A percentile compares a stretch with the other conserved stretches of the same genome.
These are phyloP conservation scores for Branchellion lobata DNA, from an alignment of 2,888 invertebrate species.

Conservation along the genomic window DNA sequence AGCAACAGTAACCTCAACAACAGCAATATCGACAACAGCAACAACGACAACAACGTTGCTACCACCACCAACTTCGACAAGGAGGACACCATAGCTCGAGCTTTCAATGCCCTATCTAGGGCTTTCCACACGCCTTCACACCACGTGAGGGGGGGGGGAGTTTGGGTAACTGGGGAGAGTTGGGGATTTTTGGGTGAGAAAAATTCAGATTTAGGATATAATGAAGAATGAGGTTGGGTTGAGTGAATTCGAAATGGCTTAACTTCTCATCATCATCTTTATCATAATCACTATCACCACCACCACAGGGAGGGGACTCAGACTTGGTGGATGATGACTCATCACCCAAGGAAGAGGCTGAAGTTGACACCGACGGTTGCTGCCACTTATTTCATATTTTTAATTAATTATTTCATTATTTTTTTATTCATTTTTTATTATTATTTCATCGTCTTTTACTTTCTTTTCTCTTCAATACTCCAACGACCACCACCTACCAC, in stretches of 20 bases:
- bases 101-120: conserved; percentile 73
- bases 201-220: no score
- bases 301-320: neutral
- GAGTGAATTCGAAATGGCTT: no score
- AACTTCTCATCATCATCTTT: no score
- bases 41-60: conserved; percentile 51
- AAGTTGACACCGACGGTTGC: neutral
- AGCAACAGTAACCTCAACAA: neutral
- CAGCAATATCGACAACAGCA: conserved; percentile 45
- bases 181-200: no score
- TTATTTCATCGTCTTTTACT: no score
- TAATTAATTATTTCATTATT: neutral
- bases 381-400: no score
- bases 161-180: neutral
- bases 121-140: conserved; percentile 55
- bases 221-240: no score
- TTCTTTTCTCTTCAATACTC: no score
- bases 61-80: conserved; percentile 1
- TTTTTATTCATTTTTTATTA: no score
- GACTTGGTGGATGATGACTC: neutral
- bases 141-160: neutral
- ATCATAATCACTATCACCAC: neutral
- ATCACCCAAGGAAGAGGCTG: conserved; percentile 1
- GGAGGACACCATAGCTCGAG: conserved; percentile 69
- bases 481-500: no score